phyloP scores from a whole-genome alignment of 53 echinoderm and acorn worm genomes.

The Henricia sp. region DNA sequence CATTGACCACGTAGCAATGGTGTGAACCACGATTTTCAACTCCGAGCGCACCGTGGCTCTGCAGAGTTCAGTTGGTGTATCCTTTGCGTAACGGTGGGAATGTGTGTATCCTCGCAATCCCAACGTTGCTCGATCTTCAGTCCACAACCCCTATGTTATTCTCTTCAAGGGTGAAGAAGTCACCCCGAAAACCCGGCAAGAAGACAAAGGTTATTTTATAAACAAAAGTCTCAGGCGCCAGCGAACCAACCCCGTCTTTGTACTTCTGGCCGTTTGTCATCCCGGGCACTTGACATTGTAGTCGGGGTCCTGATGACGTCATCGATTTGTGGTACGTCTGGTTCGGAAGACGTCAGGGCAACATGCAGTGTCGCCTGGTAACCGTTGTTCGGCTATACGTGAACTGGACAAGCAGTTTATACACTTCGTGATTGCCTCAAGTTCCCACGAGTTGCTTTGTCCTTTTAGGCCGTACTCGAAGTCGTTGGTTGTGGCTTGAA shows the following conservation, averaged over 20 bases:
- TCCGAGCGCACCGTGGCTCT: too few species aligned
- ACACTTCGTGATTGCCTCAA: too few species aligned
- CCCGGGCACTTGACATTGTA: constrained; percentile 43
- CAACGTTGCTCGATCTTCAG: neutral
- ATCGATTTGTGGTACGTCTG: neutral
- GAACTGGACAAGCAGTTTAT: neutral
- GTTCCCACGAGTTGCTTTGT: too few species aligned
- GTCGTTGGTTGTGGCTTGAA: too few species aligned
- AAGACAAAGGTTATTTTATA: constrained; percentile 62
- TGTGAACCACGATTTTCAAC: too few species aligned
- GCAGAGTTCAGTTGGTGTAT: too few species aligned
- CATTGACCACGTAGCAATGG: too few species aligned
- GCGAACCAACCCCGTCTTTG: constrained; percentile 36
- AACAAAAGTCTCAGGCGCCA: constrained; percentile 57
- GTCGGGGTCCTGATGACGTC: constrained; percentile 35
- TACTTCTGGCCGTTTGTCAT: constrained; percentile 55
- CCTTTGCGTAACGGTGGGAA: too few species aligned
- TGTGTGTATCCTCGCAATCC: too few species aligned
- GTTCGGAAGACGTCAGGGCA: neutral
- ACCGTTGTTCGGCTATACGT: constrained; percentile 6
- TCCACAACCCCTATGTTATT: neutral
- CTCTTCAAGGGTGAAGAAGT: constrained; percentile 38
- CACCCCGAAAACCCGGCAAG: constrained; percentile 28
- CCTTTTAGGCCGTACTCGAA: too few species aligned
- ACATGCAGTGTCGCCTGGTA: constrained; percentile 23